These are phyloP conservation scores for Cynocephalus volans DNA, from an alignment of 2,113 vertebrate species.

Conservation along the genomic window DNA sequence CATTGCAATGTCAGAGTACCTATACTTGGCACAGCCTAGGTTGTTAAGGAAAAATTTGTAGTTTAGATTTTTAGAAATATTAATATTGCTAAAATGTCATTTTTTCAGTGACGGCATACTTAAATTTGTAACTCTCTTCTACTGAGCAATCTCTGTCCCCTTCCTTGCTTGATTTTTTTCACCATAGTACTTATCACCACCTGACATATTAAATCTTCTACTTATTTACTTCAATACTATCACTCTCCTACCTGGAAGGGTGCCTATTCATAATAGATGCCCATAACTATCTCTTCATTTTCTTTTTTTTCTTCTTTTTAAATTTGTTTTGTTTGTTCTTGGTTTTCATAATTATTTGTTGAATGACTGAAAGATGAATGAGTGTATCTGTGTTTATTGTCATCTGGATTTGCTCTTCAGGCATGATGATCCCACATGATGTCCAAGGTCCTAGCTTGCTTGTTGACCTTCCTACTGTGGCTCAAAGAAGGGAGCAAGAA, in stretches of 20 bases:
- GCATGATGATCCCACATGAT: slow-evolving; percentile 54
- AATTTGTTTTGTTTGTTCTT: too few relatives aligned
- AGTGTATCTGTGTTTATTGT: background rate
- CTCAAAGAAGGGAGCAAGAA: slow-evolving; percentile 71
- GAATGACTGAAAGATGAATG: background rate
- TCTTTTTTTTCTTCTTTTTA: too few relatives aligned
- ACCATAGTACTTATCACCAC: background rate
- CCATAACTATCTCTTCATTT: background rate
- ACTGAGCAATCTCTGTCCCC: background rate
- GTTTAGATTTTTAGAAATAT: background rate
- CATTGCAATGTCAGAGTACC: background rate
- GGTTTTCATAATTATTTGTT: background rate
- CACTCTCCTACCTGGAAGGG: background rate
- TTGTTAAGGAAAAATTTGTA: background rate
- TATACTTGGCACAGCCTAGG: background rate
- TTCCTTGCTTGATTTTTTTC: background rate
- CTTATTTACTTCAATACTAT: background rate
- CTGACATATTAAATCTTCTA: background rate
- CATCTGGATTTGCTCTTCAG: slow-evolving; percentile 76
- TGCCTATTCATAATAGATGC: background rate
- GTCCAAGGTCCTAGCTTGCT: slow-evolving; percentile 44
- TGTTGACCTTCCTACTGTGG: slow-evolving; percentile 66
- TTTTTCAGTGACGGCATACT: background rate
- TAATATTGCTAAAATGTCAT: background rate
- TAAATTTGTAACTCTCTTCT: background rate